Percentiles rank a stretch among this genome's conserved stretches.
These are phyloP conservation scores for Crotophaga sulcirostris DNA, from an alignment of 2,113 vertebrate species.

Conservation along the genomic window DNA sequence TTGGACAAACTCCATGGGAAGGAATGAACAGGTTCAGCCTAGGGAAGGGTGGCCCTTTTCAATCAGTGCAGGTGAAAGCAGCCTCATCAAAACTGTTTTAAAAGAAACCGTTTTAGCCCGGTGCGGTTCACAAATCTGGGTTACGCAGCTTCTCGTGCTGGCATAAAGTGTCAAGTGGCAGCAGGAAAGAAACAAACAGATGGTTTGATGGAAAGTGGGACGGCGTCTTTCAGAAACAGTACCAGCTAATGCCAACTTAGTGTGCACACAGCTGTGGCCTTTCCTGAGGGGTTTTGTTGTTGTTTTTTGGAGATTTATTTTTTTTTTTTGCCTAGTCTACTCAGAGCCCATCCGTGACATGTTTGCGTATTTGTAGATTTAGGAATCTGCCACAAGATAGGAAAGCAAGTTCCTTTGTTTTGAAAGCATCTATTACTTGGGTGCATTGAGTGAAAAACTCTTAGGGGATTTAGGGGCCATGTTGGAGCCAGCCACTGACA, in stretches of 20 bases:
- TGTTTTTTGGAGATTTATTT: fast-evolving
- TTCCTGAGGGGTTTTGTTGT: background rate
- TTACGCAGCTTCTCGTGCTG: background rate
- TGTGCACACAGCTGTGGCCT: background rate
- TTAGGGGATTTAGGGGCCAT: background rate
- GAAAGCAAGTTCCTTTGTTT: background rate
- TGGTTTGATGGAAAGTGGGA: background rate
- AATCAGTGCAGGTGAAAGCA: background rate
- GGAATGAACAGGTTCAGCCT: background rate
- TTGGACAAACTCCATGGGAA: background rate
- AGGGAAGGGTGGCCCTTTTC: too few relatives aligned
- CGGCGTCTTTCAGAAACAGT: background rate
- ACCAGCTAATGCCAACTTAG: background rate
- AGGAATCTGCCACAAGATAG: background rate
- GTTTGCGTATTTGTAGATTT: background rate
- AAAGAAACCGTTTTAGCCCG: fast-evolving
- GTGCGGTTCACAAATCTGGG: background rate
- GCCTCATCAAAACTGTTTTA: background rate
- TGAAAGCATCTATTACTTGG: background rate
- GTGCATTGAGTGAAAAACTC: background rate
- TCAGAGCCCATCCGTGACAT: background rate
- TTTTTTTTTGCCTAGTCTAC: fast-evolving
- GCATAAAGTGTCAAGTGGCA: background rate
- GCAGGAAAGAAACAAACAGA: background rate
- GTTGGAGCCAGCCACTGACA: background rate